Base-by-base conservation (phyloP, 1,140 invertebrate species). In the Trypoxylus dichotomus region DNA sequence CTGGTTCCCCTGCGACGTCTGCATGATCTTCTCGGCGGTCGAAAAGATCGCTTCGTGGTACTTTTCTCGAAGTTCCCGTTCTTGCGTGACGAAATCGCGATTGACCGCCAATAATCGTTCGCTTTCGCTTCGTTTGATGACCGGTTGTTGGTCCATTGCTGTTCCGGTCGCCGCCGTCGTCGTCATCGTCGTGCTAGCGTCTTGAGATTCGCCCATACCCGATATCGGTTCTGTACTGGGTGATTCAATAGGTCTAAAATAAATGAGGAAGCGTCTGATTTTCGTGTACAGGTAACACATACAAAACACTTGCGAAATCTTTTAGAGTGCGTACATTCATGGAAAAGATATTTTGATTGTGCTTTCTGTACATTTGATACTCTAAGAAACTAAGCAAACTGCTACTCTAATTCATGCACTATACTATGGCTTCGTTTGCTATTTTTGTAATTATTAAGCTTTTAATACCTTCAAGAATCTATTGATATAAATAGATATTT, bases 21-120 rank as follows among this genome's bases (percentile, higher is more conserved):
- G 91, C 86, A 97, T 92, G 27, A 93, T 90, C 86, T 95, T 95
- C 79, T 96, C 94, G 0, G 95, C 89, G 1, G 91, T 90, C 5
- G 89, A 86, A 85, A 92, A 95, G 78, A 94, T 91, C 76, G 90
- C 88, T 77, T 96, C 94, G 83, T 96, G 93, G 85, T 97, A 97
- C 82, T 95, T 94, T 84, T 96, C 91, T 54, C 93, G 90, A 37
- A 97, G 84, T 79, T 96, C 94, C 24, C 92, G 89, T 86, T 97
- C 96, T 72, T 92, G 90, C 41, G 90, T 86, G 0, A 92, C 90
- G 71, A 95, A 94, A 73, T 95, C 94, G 32, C 90, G 90, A 81
- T 89, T 90, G 19, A 94, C 87, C 0, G 89, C 88, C 15, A 94
- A 85, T 81, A 93, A 85, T 19, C 90, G 88, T 78, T 94, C 91